Conservation (phyloP, 2,888 invertebrate genomes). For the Fragum whitleyi region DNA sequence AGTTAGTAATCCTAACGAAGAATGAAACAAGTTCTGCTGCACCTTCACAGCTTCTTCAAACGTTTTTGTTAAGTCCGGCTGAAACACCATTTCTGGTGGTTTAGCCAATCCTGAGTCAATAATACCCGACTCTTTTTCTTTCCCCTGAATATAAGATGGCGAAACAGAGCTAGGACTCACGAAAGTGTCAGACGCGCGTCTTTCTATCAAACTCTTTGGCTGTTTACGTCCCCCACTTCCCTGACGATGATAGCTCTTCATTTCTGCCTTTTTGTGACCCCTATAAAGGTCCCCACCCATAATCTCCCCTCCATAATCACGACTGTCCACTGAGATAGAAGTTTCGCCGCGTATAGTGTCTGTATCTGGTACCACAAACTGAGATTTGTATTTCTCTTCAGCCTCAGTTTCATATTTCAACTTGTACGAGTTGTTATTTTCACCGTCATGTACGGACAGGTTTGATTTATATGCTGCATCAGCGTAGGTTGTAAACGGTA, state of each 20-base stretch:
- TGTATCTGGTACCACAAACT: constrained; percentile 8
- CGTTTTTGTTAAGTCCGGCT: constrained; percentile 49
- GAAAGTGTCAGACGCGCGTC: constrained; percentile 43
- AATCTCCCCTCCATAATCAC: constrained; percentile 50
- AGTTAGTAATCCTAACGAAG: constrained; percentile 54
- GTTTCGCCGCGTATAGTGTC: constrained; percentile 4
- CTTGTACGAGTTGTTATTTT: constrained; percentile 26
- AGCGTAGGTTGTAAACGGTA: constrained; percentile 42
- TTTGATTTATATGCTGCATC: constrained; percentile 29
- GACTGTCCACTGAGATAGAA: constrained; percentile 22
- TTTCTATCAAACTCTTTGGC: constrained; percentile 41
- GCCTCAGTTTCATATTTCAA: constrained; percentile 35
- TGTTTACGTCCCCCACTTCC: constrained; percentile 40
- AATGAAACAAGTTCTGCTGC: constrained; percentile 55
- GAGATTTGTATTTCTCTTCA: constrained; percentile 22
- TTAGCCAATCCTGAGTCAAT: constrained; percentile 34
- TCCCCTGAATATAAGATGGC: constrained; percentile 29
- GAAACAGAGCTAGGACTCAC: constrained; percentile 26
- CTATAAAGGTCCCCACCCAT: constrained; percentile 50
- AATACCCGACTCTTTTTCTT: constrained; percentile 39
- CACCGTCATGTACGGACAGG: neutral
- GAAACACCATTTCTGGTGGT: constrained; percentile 33
- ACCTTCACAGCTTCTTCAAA: constrained; percentile 59
- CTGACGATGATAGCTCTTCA: constrained; percentile 55
- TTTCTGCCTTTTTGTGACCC: constrained; percentile 56